Base-by-base conservation (phyloP, 2,888 invertebrate genomes). In the Mimumesa dahlbomi region DNA sequence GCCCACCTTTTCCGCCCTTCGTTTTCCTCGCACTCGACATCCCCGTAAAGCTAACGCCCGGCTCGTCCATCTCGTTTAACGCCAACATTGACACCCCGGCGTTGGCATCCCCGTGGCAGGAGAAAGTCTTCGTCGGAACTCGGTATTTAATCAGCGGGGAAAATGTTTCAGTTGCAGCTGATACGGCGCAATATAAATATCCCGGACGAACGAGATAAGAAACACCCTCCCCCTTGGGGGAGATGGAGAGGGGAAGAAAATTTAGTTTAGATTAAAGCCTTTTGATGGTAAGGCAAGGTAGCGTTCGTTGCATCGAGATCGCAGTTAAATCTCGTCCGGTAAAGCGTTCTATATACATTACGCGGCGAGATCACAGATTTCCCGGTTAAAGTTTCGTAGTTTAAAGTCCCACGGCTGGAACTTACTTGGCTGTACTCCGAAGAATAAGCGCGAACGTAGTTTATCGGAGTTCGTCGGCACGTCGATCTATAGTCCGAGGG, bases 71-170 rank as follows among this genome's bases (percentile, higher is more conserved):
- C 38, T 61, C 53, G 50, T 43, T 65, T 59, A 72, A 43, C 63
- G 40, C 31, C 50, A 18, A 40, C 62, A 49, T 61, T 57, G 53
- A 56, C 59, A 50, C 48, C 29, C 13, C 4, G 38, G 11, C 34
- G 2, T 34, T 34, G 11, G 11, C 34, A 11, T 11, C 34, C 34
- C 11, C 34, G 34, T 34, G 7, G 34, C 2, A 34, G 2, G 11
- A 34, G 11, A 11, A 11, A 34, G 11, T 11, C 34, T 11, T 34
- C 40, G 2, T 18, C 16, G 7, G 43, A 9, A 13, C 48, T 7
- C 50, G 36, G 14, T 48, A 48, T 70, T 71, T 65, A 65, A 73
- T 71, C 72, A 71, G 42, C 45, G 31, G 11, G 25, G 65, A 34
- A 64, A 64, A 65, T 34, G 57, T 73, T 64, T 64, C 43, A 40